Evolutionary conservation across 2,113 vertebrate genomes (phyloP).

Genomic region (Calidris pygmaea): DNA sequence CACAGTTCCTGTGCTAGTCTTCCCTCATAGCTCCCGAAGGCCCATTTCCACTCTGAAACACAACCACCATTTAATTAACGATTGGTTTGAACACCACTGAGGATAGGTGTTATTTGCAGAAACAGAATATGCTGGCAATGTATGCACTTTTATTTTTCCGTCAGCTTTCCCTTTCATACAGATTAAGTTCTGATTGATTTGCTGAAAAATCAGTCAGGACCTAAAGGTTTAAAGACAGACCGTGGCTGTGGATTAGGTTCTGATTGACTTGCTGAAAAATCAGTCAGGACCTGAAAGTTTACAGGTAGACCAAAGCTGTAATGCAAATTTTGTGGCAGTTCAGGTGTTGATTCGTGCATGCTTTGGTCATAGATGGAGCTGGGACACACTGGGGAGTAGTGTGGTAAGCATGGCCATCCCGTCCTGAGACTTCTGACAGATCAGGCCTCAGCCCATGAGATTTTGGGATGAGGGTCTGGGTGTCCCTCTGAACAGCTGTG

Average conservation of each 20-base stretch:
- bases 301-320: neutral
- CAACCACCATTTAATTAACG: neutral
- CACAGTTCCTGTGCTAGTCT: neutral
- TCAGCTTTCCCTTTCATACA: neutral
- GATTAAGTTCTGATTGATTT: neutral
- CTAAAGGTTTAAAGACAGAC: neutral
- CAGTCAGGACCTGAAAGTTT: neutral
- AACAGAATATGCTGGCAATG: neutral
- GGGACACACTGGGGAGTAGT: neutral
- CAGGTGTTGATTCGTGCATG: neutral
- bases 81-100: neutral
- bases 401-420: rapidly evolving
- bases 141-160: neutral
- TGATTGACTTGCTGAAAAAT: neutral
- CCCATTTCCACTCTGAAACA: neutral
- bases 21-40: neutral
- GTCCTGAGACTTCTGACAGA: neutral
- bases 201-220: neutral
- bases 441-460: neutral
- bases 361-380: neutral
- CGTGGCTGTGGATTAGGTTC: neutral
- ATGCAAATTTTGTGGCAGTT: neutral
- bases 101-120: neutral
- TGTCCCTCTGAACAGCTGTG: neutral
- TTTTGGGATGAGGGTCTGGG: neutral